phyloP scores from a whole-genome alignment of 1,140 invertebrate genomes.

The Anastrepha ludens region DNA sequence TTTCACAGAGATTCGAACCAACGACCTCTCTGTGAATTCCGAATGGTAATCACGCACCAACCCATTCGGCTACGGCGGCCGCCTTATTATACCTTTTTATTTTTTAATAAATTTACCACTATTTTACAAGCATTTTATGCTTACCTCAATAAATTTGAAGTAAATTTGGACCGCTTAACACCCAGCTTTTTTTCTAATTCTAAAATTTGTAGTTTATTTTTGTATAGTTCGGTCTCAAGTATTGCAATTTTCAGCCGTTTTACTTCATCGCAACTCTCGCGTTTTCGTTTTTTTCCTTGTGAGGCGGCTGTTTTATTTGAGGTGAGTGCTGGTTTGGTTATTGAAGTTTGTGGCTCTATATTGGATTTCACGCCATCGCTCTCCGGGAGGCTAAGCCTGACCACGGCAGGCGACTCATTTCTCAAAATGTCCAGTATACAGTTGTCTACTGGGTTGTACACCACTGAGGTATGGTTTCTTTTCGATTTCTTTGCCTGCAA shows the following conservation, averaged over 20 bases:
- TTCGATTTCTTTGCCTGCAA: conserved; percentile 29
- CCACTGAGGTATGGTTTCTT: not conserved
- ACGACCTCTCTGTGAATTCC: no score
- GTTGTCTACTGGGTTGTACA: conserved; percentile 13
- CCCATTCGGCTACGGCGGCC: no score
- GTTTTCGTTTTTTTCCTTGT: not conserved
- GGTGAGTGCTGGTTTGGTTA: not conserved
- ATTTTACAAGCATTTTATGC: no score
- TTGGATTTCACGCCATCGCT: not conserved
- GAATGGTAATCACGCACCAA: no score
- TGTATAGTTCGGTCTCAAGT: not conserved
- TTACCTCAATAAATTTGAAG: not conserved
- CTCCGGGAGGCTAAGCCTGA: conserved; percentile 46
- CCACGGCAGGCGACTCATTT: conserved; percentile 37
- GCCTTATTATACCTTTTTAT: no score
- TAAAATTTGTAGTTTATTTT: not conserved
- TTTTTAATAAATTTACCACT: no score
- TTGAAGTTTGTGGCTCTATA: not conserved
- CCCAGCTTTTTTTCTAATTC: not conserved
- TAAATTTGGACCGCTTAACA: not conserved
- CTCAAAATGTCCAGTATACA: conserved; percentile 52
- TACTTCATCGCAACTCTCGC: not conserved
- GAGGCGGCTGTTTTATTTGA: not conserved
- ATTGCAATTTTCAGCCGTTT: not conserved
- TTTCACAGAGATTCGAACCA: no score